Percentiles rank a stretch among this genome's conserved stretches.
Evolutionary conservation across 2,113 vertebrate species (phyloP).

Genomic region (Saguinus imperator): DNA sequence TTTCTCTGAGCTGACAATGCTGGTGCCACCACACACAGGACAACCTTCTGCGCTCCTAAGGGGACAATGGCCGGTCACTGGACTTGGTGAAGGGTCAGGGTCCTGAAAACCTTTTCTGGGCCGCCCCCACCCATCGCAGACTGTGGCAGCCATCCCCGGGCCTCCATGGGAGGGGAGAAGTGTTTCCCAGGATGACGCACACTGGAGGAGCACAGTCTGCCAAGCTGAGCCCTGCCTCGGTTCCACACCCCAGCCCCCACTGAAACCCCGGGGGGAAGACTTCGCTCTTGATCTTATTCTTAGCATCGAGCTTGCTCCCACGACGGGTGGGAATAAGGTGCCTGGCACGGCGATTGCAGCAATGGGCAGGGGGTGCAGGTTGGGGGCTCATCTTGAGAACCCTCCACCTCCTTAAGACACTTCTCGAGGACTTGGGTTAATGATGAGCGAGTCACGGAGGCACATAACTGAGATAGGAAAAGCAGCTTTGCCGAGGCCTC

Average conservation of each 20-base stretch:
- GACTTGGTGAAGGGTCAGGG: too few species aligned
- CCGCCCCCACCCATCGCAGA: neutral
- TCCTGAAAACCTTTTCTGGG: neutral
- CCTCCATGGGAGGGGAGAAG: neutral
- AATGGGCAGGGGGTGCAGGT: too few species aligned
- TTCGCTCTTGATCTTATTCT: accelerated
- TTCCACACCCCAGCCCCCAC: neutral
- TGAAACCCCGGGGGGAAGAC: neutral
- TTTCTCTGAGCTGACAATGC: neutral
- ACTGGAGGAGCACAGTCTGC: neutral
- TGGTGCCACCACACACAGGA: accelerated
- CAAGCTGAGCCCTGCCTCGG: neutral
- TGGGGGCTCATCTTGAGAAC: accelerated
- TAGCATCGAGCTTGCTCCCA: neutral
- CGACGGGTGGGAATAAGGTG: neutral
- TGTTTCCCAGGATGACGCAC: neutral
- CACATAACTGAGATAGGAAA: neutral
- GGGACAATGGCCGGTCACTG: neutral
- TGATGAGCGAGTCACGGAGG: neutral
- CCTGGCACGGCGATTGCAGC: neutral
- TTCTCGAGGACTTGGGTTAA: neutral
- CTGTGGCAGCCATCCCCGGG: accelerated
- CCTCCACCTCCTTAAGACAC: accelerated
- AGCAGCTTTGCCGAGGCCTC: neutral
- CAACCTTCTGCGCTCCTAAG: neutral